Evolutionary conservation across 2,113 vertebrate species (phyloP).

Genomic region (Nesogale talazaci): DNA sequence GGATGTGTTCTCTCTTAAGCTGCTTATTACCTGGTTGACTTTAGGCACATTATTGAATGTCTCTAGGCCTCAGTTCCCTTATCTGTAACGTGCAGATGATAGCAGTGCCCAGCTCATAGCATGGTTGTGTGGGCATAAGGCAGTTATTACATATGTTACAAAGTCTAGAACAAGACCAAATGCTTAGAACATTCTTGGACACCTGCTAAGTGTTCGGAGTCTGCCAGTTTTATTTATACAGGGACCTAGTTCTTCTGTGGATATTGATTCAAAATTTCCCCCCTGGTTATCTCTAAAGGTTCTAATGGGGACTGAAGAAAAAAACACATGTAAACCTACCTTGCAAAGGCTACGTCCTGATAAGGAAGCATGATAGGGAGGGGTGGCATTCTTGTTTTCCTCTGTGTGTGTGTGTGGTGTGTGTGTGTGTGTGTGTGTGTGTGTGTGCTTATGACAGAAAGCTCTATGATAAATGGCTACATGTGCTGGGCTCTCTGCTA

Average conservation of each 20-base stretch:
- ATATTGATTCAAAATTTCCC: background rate
- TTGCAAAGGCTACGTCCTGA: background rate
- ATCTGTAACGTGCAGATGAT: slow-evolving; percentile 4
- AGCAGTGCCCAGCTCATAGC: background rate
- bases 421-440: too few species aligned
- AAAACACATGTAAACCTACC: background rate
- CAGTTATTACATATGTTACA: background rate
- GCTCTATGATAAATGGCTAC: too few species aligned
- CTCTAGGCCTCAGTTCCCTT: slow-evolving; percentile 13
- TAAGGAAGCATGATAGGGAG: background rate
- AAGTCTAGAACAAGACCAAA: background rate
- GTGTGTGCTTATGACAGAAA: too few species aligned
- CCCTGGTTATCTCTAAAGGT: background rate
- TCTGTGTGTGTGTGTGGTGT: too few species aligned
- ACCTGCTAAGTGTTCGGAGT: background rate
- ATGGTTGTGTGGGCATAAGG: background rate
- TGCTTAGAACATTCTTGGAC: background rate
- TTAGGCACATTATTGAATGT: background rate
- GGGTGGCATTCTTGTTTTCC: background rate
- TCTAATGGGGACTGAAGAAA: background rate
- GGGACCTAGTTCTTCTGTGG: background rate
- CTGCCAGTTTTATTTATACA: background rate
- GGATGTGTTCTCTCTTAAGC: background rate
- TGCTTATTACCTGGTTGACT: background rate
- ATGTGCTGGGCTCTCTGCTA: too few species aligned